Conservation (phyloP, 2,113 vertebrate species). For the Tenebrosternarchus preto region DNA sequence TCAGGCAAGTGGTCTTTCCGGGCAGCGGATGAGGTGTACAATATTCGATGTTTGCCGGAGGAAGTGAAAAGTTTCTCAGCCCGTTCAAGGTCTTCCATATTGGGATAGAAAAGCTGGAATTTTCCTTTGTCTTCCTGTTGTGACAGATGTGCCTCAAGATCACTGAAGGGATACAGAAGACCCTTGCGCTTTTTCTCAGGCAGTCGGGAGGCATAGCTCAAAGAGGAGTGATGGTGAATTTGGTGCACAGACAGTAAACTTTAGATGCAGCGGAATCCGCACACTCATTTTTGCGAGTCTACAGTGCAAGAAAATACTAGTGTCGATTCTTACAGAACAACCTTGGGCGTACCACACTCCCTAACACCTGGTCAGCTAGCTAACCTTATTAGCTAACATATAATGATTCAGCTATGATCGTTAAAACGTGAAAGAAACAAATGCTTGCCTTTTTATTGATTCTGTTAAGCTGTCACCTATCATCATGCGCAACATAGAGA, state of each 20-base stretch:
- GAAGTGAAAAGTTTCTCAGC: conserved; percentile 81
- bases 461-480: too few species aligned
- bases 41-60: conserved; percentile 69
- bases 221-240: conserved; percentile 67
- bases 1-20: conserved; percentile 80
- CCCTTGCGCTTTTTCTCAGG: conserved; percentile 64
- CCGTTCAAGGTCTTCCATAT: conserved; percentile 70
- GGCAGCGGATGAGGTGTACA: conserved; percentile 82
- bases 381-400: too few species aligned
- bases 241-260: neutral
- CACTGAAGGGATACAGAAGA: conserved; percentile 79
- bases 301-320: neutral
- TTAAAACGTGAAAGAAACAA: too few species aligned
- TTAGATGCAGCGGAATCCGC: neutral
- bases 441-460: too few species aligned
- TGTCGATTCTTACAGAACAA: too few species aligned
- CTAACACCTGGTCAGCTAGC: too few species aligned
- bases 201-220: conserved; percentile 66
- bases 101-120: conserved; percentile 80
- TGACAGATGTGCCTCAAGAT: conserved; percentile 70
- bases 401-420: too few species aligned
- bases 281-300: neutral
- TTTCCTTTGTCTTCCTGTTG: conserved; percentile 56
- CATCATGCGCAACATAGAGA: too few species aligned
- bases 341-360: too few species aligned